Evolutionary conservation across 2,888 invertebrate genomes (phyloP).

Genomic region (Sinohyriopsis cumingii): DNA sequence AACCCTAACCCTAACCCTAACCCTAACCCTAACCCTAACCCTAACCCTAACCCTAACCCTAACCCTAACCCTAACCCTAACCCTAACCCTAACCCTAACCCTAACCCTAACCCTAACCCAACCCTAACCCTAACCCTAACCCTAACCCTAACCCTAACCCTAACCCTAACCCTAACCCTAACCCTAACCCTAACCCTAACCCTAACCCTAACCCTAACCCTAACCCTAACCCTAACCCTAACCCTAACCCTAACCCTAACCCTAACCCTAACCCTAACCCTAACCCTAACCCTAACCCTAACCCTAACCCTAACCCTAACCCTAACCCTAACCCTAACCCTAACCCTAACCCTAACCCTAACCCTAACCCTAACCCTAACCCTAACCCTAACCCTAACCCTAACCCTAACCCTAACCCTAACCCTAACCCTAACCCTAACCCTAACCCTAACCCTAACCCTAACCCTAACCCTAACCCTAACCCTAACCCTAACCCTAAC

Average conservation of each 20-base stretch:
- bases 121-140: conserved; percentile 30
- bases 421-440: conserved; percentile 31
- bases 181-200: conserved; percentile 32
- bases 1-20: conserved; percentile 21
- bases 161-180: conserved; percentile 36
- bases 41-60: conserved; percentile 28
- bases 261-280: conserved; percentile 33
- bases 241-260: conserved; percentile 36
- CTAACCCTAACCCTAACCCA: too few relatives aligned
- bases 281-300: conserved; percentile 15
- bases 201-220: conserved; percentile 21
- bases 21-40: conserved; percentile 29
- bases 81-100: conserved; percentile 33
- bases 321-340: conserved; percentile 9
- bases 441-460: conserved; percentile 24
- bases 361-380: conserved; percentile 1
- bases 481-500: conserved; percentile 25
- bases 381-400: conserved; percentile 36
- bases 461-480: conserved; percentile 26
- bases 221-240: conserved; percentile 14
- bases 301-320: conserved; percentile 24
- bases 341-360: conserved; percentile 15
- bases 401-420: conserved; percentile 43
- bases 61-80: conserved; percentile 23
- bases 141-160: conserved; percentile 16